These are phyloP conservation scores for Progne subis DNA, from an alignment of 2,113 vertebrate genomes.

Conservation along the genomic window DNA sequence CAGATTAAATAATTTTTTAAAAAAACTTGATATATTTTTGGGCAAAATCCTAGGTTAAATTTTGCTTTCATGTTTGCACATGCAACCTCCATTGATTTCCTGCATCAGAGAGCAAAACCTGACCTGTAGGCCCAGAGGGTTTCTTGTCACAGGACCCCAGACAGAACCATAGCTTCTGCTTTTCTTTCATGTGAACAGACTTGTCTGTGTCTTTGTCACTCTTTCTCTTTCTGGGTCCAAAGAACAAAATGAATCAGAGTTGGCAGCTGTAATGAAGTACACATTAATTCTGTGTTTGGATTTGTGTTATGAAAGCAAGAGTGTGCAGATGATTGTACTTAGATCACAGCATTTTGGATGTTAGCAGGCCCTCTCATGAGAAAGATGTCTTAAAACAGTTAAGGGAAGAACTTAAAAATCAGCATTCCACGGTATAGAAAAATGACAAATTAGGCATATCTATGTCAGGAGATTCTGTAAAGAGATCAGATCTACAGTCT, in stretches of 20 bases:
- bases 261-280: constrained; percentile 38
- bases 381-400: background rate
- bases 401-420: constrained; percentile 22
- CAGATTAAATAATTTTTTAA: background rate
- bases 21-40: background rate
- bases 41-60: background rate
- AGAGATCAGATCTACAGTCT: background rate
- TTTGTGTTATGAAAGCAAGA: constrained; percentile 30
- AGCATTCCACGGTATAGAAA: background rate
- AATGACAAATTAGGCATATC: constrained; percentile 25
- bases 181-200: constrained; percentile 27
- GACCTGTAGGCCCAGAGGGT: background rate
- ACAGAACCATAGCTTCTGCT: background rate
- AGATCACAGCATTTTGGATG: background rate
- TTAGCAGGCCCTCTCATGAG: background rate
- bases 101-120: background rate
- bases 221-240: constrained; percentile 7
- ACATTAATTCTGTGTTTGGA: background rate
- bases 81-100: background rate
- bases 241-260: constrained; percentile 30
- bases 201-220: background rate
- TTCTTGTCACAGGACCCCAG: background rate
- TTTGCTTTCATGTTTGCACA: background rate
- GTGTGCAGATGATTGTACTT: background rate
- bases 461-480: constrained; percentile 32